Base-by-base conservation (phyloP, 2,888 invertebrate genomes). In the Bhutanitis thaidina region DNA sequence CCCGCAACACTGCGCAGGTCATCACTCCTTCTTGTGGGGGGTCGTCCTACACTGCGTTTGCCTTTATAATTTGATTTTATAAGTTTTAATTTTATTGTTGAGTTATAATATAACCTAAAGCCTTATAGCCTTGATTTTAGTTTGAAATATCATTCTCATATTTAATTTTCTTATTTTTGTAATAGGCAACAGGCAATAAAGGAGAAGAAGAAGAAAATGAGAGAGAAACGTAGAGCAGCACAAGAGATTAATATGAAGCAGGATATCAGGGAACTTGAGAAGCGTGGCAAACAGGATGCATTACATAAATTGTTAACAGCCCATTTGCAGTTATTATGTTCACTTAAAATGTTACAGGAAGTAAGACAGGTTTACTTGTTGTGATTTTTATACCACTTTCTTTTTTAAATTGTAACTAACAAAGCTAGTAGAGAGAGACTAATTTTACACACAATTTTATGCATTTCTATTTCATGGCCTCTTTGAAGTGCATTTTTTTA, bases 311-410 rank as follows among this genome's bases (percentile, higher is more conserved):
- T 92, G 58, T 80, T 96, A 7, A 79, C 86, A 0, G 90, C 93
- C 0, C 95, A 94, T 66, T 69, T 95, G 7, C 93, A 94, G 69
- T 90, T 95, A 35, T 93, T 95, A 59, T 90, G 92, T 45, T 89
- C 91, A 1, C 89, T 92, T 44, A 92, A 93, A 20, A 85, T 85
- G 83, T 65, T 80, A 15, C 64, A 78, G 20, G 87, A 90, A 79
- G 90, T 89, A 50, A 55, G 46, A 13, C n/a, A 16, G 8, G 5
- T 27, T 27, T 27, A 27, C 27, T 7, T 27, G 27, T 27, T 27
- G 29, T 35, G 14, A 20, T 25, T 1, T 20, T 45, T 12, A 9
- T 20, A 34, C 25, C 41, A 25, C 35, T 46, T 46, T 16, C 20
- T 29, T 15, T 20, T 27, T 7, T 27, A 5, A n/a, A n/a, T n/a